Evolutionary conservation across 2,888 invertebrate genomes (phyloP).

Genomic region (Drosophila neutralis): DNA sequence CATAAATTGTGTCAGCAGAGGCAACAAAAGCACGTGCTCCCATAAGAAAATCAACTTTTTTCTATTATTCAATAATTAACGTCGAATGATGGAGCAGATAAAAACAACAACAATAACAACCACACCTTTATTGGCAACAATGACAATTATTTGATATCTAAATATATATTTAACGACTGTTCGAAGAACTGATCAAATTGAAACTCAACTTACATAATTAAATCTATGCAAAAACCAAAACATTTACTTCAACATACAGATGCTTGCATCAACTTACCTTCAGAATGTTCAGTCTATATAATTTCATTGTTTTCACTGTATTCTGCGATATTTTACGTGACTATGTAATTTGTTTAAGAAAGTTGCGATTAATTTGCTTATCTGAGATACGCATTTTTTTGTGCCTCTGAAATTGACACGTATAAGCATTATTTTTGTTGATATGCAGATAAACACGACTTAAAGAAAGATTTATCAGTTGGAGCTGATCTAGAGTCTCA

Average conservation of each 20-base stretch:
- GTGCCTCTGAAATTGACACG: neutral
- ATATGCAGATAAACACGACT: neutral
- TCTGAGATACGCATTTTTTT: neutral
- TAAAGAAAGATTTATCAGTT: neutral
- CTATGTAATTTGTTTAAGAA: neutral
- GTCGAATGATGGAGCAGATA: conserved; percentile 7
- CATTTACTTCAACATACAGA: neutral
- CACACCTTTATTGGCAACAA: neutral
- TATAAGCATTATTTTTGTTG: neutral
- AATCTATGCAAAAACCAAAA: neutral
- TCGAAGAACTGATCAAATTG: neutral
- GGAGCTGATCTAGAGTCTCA: neutral
- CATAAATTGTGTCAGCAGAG: conserved; percentile 43
- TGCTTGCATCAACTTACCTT: neutral
- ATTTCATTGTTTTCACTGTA: no score
- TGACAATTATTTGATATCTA: conserved; percentile 13
- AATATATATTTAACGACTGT: conserved; percentile 1
- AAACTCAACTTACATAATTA: neutral
- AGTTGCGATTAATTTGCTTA: neutral
- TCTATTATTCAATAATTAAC: conserved; percentile 31
- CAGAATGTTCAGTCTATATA: neutral
- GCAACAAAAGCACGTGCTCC: conserved; percentile 38
- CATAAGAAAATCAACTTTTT: neutral
- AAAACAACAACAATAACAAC: neutral
- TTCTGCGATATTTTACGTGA: neutral